Percentiles rank a stretch among this genome's conserved stretches.
These are phyloP conservation scores for Hydrophis major DNA, from an alignment of 2,797 vertebrate species.

Conservation along the genomic window DNA sequence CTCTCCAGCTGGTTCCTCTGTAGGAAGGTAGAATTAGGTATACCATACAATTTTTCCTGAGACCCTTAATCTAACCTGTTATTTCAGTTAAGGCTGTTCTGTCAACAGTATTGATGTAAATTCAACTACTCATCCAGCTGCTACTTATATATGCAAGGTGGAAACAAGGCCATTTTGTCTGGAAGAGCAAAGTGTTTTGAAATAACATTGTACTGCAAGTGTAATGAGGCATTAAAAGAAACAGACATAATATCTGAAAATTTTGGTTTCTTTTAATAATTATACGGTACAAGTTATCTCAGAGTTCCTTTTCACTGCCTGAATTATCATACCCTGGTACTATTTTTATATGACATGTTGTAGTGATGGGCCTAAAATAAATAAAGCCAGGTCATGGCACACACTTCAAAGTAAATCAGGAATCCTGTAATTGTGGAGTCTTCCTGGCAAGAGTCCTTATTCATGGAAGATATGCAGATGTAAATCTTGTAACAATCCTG, in stretches of 20 bases:
- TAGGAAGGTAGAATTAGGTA: not conserved
- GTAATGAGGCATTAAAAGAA: conserved; percentile 13
- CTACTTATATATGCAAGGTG: not conserved
- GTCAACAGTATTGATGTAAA: not conserved
- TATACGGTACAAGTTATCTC: not conserved
- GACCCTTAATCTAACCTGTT: not conserved
- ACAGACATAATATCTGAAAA: conserved; percentile 33
- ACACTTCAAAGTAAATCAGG: too few species aligned
- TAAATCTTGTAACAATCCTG: too few species aligned
- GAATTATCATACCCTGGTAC: not conserved
- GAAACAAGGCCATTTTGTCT: not conserved
- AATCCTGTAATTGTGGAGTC: too few species aligned
- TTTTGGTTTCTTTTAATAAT: not conserved
- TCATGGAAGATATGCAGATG: too few species aligned
- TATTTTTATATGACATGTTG: not conserved
- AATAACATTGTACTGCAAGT: not conserved
- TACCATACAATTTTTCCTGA: not conserved
- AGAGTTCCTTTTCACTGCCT: not conserved
- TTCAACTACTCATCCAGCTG: not conserved
- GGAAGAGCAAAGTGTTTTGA: not conserved
- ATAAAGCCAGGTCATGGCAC: too few species aligned
- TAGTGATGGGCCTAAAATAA: not conserved
- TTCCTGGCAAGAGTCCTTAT: too few species aligned
- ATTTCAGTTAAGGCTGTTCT: not conserved
- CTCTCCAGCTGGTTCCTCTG: not conserved